Evolutionary conservation across 2,797 vertebrate genomes (phyloP).

Genomic region (Alauda arvensis): DNA sequence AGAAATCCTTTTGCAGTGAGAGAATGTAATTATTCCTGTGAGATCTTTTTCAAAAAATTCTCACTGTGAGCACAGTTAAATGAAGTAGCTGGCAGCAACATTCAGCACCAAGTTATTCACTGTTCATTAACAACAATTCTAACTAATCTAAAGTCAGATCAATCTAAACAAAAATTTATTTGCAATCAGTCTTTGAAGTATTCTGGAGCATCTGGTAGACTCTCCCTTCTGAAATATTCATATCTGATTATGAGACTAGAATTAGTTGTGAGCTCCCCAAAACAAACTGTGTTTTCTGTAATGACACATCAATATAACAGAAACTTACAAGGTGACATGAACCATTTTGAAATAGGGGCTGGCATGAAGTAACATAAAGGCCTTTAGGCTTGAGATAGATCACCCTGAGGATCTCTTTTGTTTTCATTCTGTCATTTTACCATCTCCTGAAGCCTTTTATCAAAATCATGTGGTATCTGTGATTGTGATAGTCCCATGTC

Average conservation of each 20-base stretch:
- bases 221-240: background rate
- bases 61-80: background rate
- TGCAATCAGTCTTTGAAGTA: background rate
- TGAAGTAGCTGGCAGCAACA: background rate
- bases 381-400: background rate
- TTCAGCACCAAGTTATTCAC: background rate
- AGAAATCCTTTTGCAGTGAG: background rate
- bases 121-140: conserved; percentile 14
- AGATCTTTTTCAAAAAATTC: background rate
- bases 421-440: background rate
- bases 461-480: background rate
- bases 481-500: background rate
- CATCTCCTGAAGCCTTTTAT: background rate
- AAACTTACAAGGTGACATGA: background rate
- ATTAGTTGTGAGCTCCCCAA: background rate
- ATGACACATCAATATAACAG: background rate
- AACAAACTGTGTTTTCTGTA: background rate
- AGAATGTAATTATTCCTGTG: background rate
- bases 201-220: background rate
- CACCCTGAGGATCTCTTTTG: background rate
- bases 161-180: background rate
- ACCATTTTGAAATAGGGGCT: background rate
- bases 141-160: conserved; percentile 1
- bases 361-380: background rate
- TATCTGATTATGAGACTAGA: background rate